These are phyloP conservation scores for Scomber scombrus DNA, from an alignment of 2,113 vertebrate species.

Conservation along the genomic window DNA sequence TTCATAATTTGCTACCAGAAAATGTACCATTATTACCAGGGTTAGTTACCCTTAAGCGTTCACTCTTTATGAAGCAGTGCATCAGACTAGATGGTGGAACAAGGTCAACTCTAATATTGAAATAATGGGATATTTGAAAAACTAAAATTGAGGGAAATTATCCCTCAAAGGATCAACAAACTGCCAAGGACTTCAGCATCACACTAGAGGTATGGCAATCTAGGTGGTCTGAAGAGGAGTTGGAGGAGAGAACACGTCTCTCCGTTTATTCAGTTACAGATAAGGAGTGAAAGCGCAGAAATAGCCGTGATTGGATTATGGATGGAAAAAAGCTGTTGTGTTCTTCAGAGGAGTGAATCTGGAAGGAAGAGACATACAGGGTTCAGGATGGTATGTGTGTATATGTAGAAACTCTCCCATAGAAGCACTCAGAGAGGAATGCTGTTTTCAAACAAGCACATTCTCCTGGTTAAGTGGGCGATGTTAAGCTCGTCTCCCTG, in stretches of 20 bases:
- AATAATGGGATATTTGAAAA: constrained; percentile 7
- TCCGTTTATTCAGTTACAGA: constrained; percentile 67
- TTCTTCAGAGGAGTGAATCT: constrained; percentile 42
- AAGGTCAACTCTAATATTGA: constrained; percentile 20
- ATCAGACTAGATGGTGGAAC: constrained; percentile 2
- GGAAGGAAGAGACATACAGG: constrained; percentile 30
- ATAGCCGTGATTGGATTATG: constrained; percentile 12
- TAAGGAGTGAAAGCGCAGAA: constrained; percentile 58
- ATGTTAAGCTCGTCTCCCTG: constrained; percentile 60
- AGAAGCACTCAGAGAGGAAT: constrained; percentile 82
- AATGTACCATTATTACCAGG: neutral
- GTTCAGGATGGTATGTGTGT: constrained; percentile 55
- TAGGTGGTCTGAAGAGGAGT: constrained; percentile 68
- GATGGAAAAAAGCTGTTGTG: constrained; percentile 16
- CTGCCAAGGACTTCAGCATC: constrained; percentile 33
- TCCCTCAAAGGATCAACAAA: constrained; percentile 47
- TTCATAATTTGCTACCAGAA: neutral
- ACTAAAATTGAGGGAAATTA: neutral
- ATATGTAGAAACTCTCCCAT: constrained; percentile 73
- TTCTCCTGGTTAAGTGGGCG: constrained; percentile 75
- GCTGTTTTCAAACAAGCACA: constrained; percentile 83
- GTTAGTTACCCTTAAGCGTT: neutral
- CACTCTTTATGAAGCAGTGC: neutral
- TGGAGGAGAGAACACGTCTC: constrained; percentile 52
- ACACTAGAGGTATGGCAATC: constrained; percentile 25